Base-by-base conservation (phyloP, 2,113 vertebrate genomes). In the Lepisosteus osseus region DNA sequence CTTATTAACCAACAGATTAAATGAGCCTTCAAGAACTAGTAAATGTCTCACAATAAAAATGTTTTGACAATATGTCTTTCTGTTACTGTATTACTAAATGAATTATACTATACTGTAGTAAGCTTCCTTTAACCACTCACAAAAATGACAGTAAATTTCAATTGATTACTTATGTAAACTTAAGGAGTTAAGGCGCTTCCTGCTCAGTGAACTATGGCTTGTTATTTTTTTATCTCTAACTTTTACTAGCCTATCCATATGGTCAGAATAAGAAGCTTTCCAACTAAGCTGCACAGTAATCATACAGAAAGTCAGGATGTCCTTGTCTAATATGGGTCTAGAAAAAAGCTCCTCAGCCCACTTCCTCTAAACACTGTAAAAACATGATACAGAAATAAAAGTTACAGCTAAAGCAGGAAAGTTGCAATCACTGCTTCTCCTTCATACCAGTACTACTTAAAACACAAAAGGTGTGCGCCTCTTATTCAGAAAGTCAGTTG, bases 251-350 rank as follows among this genome's bases (percentile, higher is more conserved):
- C 79, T 74, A 81, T 88, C 78, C 79, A 84, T 82, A 72, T 83
- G 82, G 75, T 56, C 13, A 79, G 78, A 84, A 76, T 89, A 86
- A 89, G 85, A 90, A 81, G 88, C 86, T 88, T 91, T 82, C 65
- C 69, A 69, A 43, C 0, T 86, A 89, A 90, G 83, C 81, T 43
- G 4, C 7, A 47, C 71, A 66, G 69, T 87, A 87, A 88, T 89
- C 81, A 81, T 79, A 80, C 70, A 62, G 77, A 88, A 91, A 86
- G 85, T 84, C 85, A 82, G 68, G 65, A 71, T 55, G 82, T 71
- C 87, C 81, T 87, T 86, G 82, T 72, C 7, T 76, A 13, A 43
- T 55, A 65, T 13, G 51, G 70, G 68, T 72, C 72, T 77, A 76
- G 79, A 77, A 81, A 78, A 74, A 56, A 15, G 67, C 7, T 42